These are phyloP conservation scores for Xenops minutus DNA, from an alignment of 2,797 vertebrate species.

Conservation along the genomic window DNA sequence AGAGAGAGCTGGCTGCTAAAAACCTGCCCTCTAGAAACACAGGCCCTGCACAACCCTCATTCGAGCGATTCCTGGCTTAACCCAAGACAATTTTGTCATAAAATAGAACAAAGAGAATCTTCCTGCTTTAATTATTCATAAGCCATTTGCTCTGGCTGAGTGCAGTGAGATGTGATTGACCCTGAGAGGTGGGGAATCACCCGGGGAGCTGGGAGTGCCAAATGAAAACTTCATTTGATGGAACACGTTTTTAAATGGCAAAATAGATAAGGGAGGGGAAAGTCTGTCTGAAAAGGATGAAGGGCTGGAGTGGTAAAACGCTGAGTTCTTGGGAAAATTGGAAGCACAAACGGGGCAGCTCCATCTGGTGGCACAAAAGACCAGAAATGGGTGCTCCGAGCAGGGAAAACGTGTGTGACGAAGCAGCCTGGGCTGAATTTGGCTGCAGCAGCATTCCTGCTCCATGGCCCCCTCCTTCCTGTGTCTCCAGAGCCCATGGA, in stretches of 20 bases:
- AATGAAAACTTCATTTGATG: not conserved
- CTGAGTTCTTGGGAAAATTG: not conserved
- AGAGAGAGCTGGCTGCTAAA: not conserved
- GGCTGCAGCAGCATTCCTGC: not conserved
- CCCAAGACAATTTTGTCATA: not conserved
- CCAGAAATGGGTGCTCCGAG: accelerated
- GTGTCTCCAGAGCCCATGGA: not conserved
- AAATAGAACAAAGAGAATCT: slow-evolving; percentile 5
- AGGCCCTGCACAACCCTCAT: not conserved
- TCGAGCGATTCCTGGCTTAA: not conserved
- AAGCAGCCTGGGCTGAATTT: not conserved
- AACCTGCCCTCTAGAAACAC: not conserved
- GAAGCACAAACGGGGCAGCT: not conserved
- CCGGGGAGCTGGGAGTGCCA: not conserved
- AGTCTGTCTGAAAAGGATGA: not conserved
- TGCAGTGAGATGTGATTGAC: not conserved
- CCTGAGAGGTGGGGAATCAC: not conserved
- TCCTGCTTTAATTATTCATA: slow-evolving; percentile 37
- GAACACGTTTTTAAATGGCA: not conserved
- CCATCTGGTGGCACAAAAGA: not conserved
- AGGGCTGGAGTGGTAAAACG: not conserved
- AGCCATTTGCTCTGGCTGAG: slow-evolving; percentile 14
- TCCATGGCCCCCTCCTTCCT: not conserved
- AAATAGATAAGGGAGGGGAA: not conserved
- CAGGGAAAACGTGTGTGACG: accelerated